Evolutionary conservation across 1,140 invertebrate species (phyloP).

Genomic region (Dreissena polymorpha): DNA sequence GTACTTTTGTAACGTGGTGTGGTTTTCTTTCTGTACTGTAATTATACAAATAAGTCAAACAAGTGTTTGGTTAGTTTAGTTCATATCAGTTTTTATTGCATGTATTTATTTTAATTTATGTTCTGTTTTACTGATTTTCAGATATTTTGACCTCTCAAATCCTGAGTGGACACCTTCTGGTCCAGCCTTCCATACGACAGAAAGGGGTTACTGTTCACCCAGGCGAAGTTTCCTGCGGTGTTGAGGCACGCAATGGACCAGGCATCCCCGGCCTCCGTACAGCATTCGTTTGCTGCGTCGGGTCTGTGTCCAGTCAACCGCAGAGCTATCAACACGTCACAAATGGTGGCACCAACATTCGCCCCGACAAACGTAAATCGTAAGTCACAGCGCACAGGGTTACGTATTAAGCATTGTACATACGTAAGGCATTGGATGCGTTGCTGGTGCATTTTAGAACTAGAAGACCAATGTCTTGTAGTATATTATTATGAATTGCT

Average conservation of each 20-base stretch:
- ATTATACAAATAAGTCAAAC: neutral
- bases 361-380: neutral
- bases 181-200: neutral
- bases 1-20: neutral
- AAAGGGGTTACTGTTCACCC: neutral
- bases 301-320: slow-evolving; percentile 9
- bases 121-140: neutral
- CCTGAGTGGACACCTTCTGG: neutral
- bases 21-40: neutral
- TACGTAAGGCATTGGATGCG: neutral
- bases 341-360: neutral
- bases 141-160: neutral
- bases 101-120: neutral
- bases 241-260: slow-evolving; percentile 9
- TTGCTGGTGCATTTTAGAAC: neutral
- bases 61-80: neutral
- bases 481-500: too few species aligned
- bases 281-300: neutral
- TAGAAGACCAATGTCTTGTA: too few species aligned
- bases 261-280: slow-evolving; percentile 1
- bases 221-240: slow-evolving; percentile 8
- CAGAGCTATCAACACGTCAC: neutral
- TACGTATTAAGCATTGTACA: neutral
- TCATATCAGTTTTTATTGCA: neutral
- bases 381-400: neutral